phyloP scores from a whole-genome alignment of 2,113 vertebrate species.

The Thunnus thynnus region DNA sequence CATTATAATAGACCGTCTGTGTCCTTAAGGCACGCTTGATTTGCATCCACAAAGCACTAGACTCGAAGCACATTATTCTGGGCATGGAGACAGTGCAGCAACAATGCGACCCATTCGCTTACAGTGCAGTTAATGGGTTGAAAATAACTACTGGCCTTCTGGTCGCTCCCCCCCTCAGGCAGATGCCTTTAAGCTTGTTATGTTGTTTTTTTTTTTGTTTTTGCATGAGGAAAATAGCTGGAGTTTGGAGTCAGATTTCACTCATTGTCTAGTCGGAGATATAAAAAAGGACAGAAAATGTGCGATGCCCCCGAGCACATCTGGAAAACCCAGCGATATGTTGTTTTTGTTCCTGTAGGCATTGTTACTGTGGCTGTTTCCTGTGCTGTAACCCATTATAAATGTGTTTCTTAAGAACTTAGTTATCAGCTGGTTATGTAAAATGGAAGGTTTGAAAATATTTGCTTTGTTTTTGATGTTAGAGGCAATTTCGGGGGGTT shows the following conservation, averaged over 20 bases:
- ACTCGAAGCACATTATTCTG: constrained; percentile 56
- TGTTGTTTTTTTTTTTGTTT: constrained; percentile 16
- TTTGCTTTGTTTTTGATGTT: constrained; percentile 20
- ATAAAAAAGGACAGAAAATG: constrained; percentile 11
- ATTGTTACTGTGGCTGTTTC: constrained; percentile 38
- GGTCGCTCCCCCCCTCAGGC: constrained; percentile 16
- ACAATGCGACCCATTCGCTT: constrained; percentile 55
- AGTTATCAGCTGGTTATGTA: constrained; percentile 24
- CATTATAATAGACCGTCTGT: constrained; percentile 69
- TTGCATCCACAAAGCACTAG: constrained; percentile 65
- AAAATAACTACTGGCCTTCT: constrained; percentile 60
- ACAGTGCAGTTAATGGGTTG: constrained; percentile 69
- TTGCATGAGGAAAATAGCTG: neutral
- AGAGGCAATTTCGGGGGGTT: neutral
- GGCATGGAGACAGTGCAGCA: constrained; percentile 50
- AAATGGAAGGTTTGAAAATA: neutral
- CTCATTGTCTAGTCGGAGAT: constrained; percentile 38
- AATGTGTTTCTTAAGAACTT: constrained; percentile 26
- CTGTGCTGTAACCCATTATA: constrained; percentile 11
- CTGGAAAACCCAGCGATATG: constrained; percentile 33
- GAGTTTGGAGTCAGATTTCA: constrained; percentile 47
- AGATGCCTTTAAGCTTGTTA: constrained; percentile 37
- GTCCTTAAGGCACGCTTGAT: constrained; percentile 64
- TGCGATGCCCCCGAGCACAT: constrained; percentile 39
- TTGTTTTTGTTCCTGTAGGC: constrained; percentile 34